These are phyloP conservation scores for Sebastes schlegelii DNA, from an alignment of 2,113 vertebrate species.

Conservation along the genomic window DNA sequence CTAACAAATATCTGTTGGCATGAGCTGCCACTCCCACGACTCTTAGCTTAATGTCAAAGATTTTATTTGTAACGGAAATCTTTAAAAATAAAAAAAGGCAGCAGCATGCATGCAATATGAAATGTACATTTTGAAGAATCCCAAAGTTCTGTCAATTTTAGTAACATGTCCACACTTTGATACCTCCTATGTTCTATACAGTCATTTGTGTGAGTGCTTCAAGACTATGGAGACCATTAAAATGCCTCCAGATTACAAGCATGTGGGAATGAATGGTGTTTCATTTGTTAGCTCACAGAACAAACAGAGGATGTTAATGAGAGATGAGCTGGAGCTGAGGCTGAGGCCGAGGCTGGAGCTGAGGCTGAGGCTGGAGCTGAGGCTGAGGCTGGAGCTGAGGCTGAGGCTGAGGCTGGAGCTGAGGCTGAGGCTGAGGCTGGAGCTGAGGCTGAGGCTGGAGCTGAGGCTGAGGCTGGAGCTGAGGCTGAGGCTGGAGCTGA, in stretches of 20 bases:
- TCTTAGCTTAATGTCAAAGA: conserved; percentile 19
- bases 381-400: no score
- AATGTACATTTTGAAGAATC: conserved; percentile 43
- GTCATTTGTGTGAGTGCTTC: conserved; percentile 50
- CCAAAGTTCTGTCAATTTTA: conserved; percentile 31
- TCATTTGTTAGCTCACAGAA: not conserved
- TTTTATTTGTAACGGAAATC: conserved; percentile 38
- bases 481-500: no score
- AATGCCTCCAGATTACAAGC: conserved; percentile 35
- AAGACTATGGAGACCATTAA: conserved; percentile 57
- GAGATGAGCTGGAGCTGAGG: conserved; percentile 7
- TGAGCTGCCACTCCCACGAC: conserved; percentile 31
- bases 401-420: no score
- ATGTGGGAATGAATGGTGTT: conserved; percentile 18
- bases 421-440: no score
- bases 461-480: no score
- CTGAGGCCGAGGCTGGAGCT: not conserved
- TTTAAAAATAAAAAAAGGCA: conserved; percentile 6
- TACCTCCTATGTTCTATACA: conserved; percentile 47
- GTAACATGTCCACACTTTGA: conserved; percentile 50
- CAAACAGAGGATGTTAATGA: not conserved
- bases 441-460: no score
- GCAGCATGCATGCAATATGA: conserved; percentile 56
- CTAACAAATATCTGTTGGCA: conserved; percentile 37
- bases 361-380: no score